Evolutionary conservation across 30 jellyfish, hydroid and myxozoan species (phyloP).

Genomic region (Aurelia aurita): DNA sequence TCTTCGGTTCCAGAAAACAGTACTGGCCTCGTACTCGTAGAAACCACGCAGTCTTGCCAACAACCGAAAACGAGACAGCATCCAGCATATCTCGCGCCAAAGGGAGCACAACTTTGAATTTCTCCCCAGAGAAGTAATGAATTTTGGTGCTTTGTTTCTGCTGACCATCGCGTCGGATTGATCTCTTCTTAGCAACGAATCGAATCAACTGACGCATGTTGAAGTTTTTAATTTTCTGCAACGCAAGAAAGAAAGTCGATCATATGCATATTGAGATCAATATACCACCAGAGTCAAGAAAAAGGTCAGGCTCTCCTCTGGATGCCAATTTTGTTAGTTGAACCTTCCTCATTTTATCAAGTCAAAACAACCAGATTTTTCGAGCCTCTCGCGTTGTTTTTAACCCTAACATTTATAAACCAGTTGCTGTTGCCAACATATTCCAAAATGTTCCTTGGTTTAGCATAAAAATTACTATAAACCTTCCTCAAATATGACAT

Average conservation of each 20-base stretch:
- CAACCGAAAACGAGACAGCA: constrained; percentile 40
- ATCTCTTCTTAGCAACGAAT: not conserved
- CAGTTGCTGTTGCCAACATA: too few species aligned
- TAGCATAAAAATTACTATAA: too few species aligned
- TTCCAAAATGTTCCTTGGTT: too few species aligned
- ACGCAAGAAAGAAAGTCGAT: not conserved
- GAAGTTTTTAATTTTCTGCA: not conserved
- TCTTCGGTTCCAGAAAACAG: constrained; percentile 41
- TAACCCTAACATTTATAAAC: too few species aligned
- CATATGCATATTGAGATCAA: too few species aligned
- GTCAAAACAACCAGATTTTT: too few species aligned
- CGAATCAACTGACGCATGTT: not conserved
- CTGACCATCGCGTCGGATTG: constrained; percentile 1
- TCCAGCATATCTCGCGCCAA: constrained; percentile 39
- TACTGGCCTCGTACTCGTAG: constrained; percentile 45
- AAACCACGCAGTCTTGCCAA: constrained; percentile 46
- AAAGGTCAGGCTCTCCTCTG: too few species aligned
- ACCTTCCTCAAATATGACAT: too few species aligned
- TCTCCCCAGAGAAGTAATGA: constrained; percentile 48
- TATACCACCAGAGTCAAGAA: too few species aligned
- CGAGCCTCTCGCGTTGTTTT: too few species aligned
- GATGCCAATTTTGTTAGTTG: too few species aligned
- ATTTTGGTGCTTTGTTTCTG: constrained; percentile 18
- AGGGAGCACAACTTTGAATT: constrained; percentile 28
- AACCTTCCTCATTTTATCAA: too few species aligned